Percentiles rank a stretch among this genome's conserved stretches.
Conservation (phyloP, 2,888 invertebrate species). For the Chorisops tibialis region DNA sequence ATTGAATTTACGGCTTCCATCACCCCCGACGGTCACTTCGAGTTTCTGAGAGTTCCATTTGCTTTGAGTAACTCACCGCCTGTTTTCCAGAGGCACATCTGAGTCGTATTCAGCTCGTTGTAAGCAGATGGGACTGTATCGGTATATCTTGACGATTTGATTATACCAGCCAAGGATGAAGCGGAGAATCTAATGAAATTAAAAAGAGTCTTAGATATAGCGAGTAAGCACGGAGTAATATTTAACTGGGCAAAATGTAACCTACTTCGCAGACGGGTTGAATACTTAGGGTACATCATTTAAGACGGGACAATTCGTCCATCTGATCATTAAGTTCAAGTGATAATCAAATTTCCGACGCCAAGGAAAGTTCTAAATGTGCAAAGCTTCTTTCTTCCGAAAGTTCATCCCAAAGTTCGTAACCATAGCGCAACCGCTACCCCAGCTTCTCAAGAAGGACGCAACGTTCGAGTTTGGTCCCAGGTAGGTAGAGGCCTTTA, state of each 20-base stretch:
- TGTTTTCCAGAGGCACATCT: constrained; percentile 39
- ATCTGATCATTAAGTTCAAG: constrained; percentile 37
- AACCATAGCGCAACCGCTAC: constrained; percentile 40
- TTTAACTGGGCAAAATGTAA: constrained; percentile 35
- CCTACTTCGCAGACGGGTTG: constrained; percentile 17
- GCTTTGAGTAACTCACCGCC: constrained; percentile 45
- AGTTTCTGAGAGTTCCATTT: constrained; percentile 46
- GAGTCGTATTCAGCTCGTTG: constrained; percentile 29
- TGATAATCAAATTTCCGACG: constrained; percentile 38
- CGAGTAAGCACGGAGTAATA: constrained; percentile 22
- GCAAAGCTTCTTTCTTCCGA: constrained; percentile 43
- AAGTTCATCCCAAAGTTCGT: constrained; percentile 43
- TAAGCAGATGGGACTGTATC: constrained; percentile 16
- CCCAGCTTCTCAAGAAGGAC: constrained; percentile 34
- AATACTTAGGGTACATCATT: constrained; percentile 27
- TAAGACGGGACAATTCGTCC: constrained; percentile 29
- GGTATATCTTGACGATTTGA: constrained; percentile 27
- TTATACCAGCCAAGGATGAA: constrained; percentile 19
- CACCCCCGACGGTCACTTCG: constrained; percentile 45
- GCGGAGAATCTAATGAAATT: neutral
- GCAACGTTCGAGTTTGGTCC: constrained; percentile 30
- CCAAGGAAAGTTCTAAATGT: constrained; percentile 39
- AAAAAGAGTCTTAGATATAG: neutral
- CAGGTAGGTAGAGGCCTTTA: constrained; percentile 39
- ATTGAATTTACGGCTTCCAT: constrained; percentile 43